These are phyloP conservation scores for Junco hyemalis DNA, from an alignment of 2,113 vertebrate genomes.

Conservation along the genomic window DNA sequence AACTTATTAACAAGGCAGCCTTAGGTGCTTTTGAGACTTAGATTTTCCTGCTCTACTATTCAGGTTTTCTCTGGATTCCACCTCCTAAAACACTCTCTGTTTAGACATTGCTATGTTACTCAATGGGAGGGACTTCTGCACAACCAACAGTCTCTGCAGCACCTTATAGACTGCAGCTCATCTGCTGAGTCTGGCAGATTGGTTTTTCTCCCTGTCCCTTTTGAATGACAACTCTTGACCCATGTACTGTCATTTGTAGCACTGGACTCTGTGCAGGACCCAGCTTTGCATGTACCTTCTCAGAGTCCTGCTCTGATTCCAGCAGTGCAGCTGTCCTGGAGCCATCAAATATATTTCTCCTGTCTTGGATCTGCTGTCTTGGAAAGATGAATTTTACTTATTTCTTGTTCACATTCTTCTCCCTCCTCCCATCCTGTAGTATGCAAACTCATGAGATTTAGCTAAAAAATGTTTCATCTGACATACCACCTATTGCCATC, in stretches of 20 bases:
- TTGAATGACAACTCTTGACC: neutral
- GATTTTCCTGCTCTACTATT: neutral
- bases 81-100: neutral
- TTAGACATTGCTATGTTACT: neutral
- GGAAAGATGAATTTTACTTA: neutral
- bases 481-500: neutral
- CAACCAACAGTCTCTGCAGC: neutral
- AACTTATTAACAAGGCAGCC: slow-evolving; percentile 33
- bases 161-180: neutral
- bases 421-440: neutral
- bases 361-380: neutral
- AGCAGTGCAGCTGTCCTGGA: neutral
- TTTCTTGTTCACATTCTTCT: neutral
- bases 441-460: neutral
- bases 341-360: neutral
- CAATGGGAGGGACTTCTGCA: neutral
- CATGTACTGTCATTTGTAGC: neutral
- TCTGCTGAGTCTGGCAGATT: neutral
- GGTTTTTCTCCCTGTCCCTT: neutral
- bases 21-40: neutral
- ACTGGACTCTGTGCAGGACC: neutral
- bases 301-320: neutral
- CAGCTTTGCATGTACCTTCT: neutral
- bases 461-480: neutral
- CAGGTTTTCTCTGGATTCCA: neutral